Evolutionary conservation across 2,888 invertebrate genomes (phyloP), one percentile per base, ranked within the genome.

Genomic region (Epirrhoe tristata): DNA sequence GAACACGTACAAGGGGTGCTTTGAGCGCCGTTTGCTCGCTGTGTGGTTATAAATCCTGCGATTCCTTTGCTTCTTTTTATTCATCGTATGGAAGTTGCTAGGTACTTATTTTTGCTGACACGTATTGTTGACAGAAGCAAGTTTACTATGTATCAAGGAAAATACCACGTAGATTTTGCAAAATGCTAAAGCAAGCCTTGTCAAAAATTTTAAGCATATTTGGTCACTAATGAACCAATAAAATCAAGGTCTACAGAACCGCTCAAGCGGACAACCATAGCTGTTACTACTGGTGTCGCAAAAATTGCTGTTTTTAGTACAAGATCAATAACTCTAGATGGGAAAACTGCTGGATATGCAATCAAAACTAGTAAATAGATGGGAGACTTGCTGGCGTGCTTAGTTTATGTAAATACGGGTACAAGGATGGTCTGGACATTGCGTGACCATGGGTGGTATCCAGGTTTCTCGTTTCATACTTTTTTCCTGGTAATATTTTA

Each of bases 1-100:
- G 86, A 87, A 86, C 91, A 90, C 90, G 93, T 90, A 90, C 89
- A 87, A 87, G 90, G 89, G 90, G 86, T 86, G 89, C 90, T 91
- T 91, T 91, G 89, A 91, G 84, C 85, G 87, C 78, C 85, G 81
- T 86, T 87, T 85, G 88, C 87, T 85, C 82, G 78, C 80, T 81
- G 79, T 80, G 79, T 80, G 77, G 81, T 84, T 85, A 85, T 84
- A 83, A 88, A 88, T 89, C 89, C 85, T 82, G 84, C 85, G 82
- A 82, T 80, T 74, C 78, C 85, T 84, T 87, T 87, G 83, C 86
- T 90, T 88, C 85, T 89, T 87, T 89, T 89, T 83, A 51, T 79
- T 79, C 80, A 80, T 81, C 82, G 74, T 79, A 79, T 74, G 74
- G 74, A 75, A 74, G 72, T 73, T 76, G 79, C 54, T 65, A n/a